These are phyloP conservation scores for Miltochrista miniata DNA, from an alignment of 2,888 invertebrate species.

Conservation along the genomic window DNA sequence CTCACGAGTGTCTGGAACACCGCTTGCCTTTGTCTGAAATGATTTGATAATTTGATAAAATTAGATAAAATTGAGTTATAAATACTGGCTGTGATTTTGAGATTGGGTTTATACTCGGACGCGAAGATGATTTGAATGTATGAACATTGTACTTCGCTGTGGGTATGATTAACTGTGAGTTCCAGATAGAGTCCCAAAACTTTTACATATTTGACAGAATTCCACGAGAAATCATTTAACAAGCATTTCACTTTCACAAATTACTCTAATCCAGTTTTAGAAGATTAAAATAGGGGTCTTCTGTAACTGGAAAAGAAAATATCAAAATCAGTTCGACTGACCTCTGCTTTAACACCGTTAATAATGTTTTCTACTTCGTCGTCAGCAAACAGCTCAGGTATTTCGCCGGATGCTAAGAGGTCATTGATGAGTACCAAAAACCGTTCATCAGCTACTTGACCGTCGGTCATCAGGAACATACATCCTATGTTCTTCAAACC, in stretches of 20 bases:
- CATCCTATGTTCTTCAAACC: constrained; percentile 94
- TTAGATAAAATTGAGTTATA: not conserved
- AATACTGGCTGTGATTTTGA: no score
- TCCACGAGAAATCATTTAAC: no score
- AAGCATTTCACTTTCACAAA: no score
- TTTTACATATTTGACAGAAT: no score
- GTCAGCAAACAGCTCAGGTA: constrained; percentile 94
- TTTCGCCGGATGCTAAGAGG: constrained; percentile 96
- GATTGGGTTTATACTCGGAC: no score
- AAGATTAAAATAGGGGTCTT: no score
- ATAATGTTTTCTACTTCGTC: constrained; percentile 96
- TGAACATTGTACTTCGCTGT: no score
- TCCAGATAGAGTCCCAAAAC: no score
- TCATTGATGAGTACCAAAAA: constrained; percentile 97
- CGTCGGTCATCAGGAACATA: constrained; percentile 96
- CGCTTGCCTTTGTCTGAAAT: constrained; percentile 88
- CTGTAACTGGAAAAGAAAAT: no score
- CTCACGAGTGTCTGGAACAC: constrained; percentile 93
- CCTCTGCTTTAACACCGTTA: constrained; percentile 89
- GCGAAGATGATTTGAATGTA: no score
- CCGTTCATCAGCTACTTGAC: constrained; percentile 95
- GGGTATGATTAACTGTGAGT: no score
- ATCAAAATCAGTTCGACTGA: constrained; percentile 38
- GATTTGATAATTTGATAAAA: constrained; percentile 66
- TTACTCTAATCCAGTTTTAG: no score